Evolutionary conservation across 1,140 invertebrate genomes (phyloP).

Genomic region (Plodia interpunctella): DNA sequence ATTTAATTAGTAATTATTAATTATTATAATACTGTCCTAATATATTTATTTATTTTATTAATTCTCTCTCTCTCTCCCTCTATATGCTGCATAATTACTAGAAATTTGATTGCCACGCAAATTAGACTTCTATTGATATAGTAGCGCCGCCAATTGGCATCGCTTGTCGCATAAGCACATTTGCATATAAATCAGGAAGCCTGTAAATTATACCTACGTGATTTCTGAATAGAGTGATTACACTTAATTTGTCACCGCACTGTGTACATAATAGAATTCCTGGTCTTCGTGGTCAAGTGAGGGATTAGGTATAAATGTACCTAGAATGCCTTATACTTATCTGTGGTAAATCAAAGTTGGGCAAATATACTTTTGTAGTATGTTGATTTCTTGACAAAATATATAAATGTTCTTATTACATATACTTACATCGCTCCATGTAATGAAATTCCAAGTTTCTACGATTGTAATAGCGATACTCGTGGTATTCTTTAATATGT

Average conservation of each 20-base stretch:
- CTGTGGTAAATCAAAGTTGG: background rate
- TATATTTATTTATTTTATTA: conserved; percentile 17
- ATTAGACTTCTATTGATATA: conserved; percentile 54
- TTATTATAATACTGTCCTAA: conserved; percentile 4
- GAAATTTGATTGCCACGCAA: conserved; percentile 55
- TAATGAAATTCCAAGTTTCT: too few relatives aligned
- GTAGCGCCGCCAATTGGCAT: conserved; percentile 36
- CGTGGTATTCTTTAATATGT: too few relatives aligned
- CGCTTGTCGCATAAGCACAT: conserved; percentile 42
- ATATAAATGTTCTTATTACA: too few relatives aligned
- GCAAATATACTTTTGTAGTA: too few relatives aligned
- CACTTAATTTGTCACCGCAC: conserved; percentile 13
- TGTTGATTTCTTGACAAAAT: too few relatives aligned
- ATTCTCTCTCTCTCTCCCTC: too few relatives aligned
- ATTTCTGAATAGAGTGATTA: conserved; percentile 31
- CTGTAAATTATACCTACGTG: conserved; percentile 33
- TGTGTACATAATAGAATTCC: background rate
- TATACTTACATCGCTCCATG: too few relatives aligned
- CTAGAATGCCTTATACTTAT: background rate
- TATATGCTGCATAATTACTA: conserved; percentile 34
- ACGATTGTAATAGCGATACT: too few relatives aligned
- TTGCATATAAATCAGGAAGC: conserved; percentile 47
- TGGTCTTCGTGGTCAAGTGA: background rate
- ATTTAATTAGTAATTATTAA: too few relatives aligned
- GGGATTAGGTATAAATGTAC: background rate